Conservation (phyloP, 2,113 vertebrate genomes). For the Vicugna pacos region DNA sequence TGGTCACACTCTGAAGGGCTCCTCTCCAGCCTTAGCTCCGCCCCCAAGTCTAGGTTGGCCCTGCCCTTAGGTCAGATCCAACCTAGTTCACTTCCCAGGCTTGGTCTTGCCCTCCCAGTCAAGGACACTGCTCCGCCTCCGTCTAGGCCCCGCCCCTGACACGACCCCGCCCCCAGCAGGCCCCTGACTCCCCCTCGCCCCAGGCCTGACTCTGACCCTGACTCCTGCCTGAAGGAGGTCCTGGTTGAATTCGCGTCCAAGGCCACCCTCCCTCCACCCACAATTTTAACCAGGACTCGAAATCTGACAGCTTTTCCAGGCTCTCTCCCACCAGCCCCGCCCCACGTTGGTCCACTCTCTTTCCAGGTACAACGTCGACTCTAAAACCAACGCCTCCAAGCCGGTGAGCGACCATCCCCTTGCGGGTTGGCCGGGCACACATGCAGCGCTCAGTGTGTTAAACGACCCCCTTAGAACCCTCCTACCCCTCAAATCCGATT, state of each 20-base stretch:
- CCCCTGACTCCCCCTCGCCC: neutral
- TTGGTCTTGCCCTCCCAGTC: neutral
- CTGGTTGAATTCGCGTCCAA: neutral
- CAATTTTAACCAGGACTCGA: neutral
- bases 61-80: neutral
- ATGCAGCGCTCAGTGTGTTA: neutral
- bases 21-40: neutral
- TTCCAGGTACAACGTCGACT: constrained; percentile 96
- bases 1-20: neutral
- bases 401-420: constrained; percentile 89
- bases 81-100: neutral
- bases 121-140: neutral
- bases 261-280: neutral
- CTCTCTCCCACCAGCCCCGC: neutral
- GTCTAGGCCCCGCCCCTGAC: neutral
- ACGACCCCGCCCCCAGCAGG: neutral
- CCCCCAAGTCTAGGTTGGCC: neutral
- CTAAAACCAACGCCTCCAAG: constrained; percentile 96
- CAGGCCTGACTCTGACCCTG: neutral
- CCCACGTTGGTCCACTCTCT: constrained; percentile 56
- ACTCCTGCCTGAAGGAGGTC: neutral
- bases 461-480: neutral
- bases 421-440: neutral
- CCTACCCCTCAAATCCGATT: neutral
- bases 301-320: neutral